Conservation (phyloP, 2,113 vertebrate species). For the Struthidea cinerea region DNA sequence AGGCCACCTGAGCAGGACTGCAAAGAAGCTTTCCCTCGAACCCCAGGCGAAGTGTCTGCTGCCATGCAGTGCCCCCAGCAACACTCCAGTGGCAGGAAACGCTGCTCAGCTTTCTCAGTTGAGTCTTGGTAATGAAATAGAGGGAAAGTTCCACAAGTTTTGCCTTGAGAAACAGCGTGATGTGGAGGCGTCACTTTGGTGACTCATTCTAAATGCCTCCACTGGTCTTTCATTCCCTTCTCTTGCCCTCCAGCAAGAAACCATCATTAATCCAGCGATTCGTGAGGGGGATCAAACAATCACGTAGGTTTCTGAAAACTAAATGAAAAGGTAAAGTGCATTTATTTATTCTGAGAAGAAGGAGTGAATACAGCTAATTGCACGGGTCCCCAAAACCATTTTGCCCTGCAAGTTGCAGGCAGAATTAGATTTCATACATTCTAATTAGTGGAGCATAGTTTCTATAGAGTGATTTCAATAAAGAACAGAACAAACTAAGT, state of each 20-base stretch:
- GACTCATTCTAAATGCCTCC: slow-evolving; percentile 13
- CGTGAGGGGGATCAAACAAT: background rate
- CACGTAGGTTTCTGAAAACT: background rate
- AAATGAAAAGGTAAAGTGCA: slow-evolving; percentile 14
- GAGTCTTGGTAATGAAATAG: background rate
- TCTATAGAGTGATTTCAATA: background rate
- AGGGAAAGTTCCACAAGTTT: slow-evolving; percentile 3
- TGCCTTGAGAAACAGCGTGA: slow-evolving; percentile 23
- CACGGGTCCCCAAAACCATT: background rate
- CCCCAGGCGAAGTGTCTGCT: background rate
- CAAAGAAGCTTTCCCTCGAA: background rate
- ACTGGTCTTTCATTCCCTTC: slow-evolving; percentile 44
- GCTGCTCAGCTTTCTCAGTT: background rate
- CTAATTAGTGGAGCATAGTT: slow-evolving; percentile 13
- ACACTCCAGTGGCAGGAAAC: background rate
- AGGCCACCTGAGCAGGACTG: background rate
- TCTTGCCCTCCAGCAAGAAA: background rate
- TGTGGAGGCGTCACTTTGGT: background rate
- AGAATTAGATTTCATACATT: slow-evolving; percentile 3
- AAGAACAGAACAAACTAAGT: slow-evolving; percentile 14
- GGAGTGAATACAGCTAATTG: slow-evolving; percentile 20
- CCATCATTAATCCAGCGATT: slow-evolving; percentile 13
- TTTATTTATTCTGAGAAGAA: background rate
- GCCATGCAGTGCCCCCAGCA: background rate
- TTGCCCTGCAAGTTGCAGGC: background rate